Evolutionary conservation across 1,140 invertebrate species (phyloP).

Genomic region (Drosophila nikananu): DNA sequence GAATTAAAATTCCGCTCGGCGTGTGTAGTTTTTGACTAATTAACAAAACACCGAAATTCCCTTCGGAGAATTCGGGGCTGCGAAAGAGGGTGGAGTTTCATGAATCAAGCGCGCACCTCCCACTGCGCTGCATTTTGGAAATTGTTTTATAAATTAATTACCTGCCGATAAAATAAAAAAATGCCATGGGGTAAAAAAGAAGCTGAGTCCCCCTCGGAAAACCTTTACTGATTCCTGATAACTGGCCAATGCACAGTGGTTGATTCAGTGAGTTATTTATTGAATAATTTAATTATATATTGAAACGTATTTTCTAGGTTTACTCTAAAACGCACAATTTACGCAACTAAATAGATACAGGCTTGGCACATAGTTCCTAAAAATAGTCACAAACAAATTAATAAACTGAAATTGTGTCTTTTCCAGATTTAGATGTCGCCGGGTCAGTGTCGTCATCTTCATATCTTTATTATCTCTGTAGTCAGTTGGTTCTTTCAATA

Average conservation of each 20-base stretch:
- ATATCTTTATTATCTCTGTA: conserved; percentile 11
- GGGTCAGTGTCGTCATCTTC: neutral
- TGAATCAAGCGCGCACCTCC: conserved; percentile 1
- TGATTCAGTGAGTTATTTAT: neutral
- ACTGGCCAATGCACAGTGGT: neutral
- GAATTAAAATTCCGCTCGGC: conserved; percentile 11
- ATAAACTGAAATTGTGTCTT: neutral
- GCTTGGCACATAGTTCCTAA: neutral
- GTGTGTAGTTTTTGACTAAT: conserved; percentile 20
- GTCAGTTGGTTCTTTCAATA: neutral
- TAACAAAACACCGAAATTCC: conserved; percentile 14
- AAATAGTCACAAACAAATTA: conserved; percentile 1
- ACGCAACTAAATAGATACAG: no score
- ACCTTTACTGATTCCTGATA: neutral
- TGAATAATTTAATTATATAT: neutral
- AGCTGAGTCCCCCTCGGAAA: neutral
- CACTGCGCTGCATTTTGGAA: conserved; percentile 9
- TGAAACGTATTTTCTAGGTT: neutral
- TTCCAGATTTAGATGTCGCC: neutral
- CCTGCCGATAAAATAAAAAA: conserved; percentile 11
- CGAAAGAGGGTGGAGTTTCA: neutral
- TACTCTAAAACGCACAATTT: no score
- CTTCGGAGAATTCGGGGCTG: neutral
- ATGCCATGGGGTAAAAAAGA: neutral
- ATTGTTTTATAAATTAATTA: conserved; percentile 25